Evolutionary conservation across 35 echinoderm and acorn worm genomes (phyloP).

Genomic region (Lytechinus variegatus): DNA sequence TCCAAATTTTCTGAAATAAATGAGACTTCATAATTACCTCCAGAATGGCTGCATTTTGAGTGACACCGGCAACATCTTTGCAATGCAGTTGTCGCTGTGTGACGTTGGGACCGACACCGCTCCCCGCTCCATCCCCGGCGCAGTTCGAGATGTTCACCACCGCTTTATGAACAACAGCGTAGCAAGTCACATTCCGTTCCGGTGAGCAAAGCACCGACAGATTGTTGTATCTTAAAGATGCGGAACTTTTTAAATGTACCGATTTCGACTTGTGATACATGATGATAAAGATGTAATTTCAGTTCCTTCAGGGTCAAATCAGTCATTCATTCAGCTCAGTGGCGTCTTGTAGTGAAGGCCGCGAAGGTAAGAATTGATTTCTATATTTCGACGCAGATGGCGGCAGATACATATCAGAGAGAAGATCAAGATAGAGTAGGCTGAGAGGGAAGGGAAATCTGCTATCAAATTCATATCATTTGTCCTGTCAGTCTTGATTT

Average conservation of each 20-base stretch:
- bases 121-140: conserved; percentile 30
- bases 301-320: too few species aligned
- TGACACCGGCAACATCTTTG: conserved; percentile 55
- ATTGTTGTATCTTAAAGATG: conserved; percentile 85
- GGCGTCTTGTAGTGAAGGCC: background rate
- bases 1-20: too few species aligned
- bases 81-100: conserved; percentile 78
- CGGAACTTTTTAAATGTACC: conserved; percentile 86
- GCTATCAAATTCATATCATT: too few species aligned
- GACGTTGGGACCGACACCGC: conserved; percentile 36
- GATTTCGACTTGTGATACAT: conserved; percentile 83
- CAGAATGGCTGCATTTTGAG: conserved; percentile 17
- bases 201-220: conserved; percentile 63
- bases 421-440: background rate
- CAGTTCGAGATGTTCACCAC: conserved; percentile 74
- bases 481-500: too few species aligned
- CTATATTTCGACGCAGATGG: background rate
- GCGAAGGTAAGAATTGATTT: background rate
- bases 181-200: conserved; percentile 68
- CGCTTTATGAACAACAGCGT: conserved; percentile 79
- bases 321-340: background rate
- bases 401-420: background rate
- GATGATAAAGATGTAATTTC: conserved; percentile 30
- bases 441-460: too few species aligned
- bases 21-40: background rate